A percentile compares a stretch with the other conserved stretches of the same genome.
Conservation (phyloP, 2,888 invertebrate species). For the Omphaloscelis lunosa region DNA sequence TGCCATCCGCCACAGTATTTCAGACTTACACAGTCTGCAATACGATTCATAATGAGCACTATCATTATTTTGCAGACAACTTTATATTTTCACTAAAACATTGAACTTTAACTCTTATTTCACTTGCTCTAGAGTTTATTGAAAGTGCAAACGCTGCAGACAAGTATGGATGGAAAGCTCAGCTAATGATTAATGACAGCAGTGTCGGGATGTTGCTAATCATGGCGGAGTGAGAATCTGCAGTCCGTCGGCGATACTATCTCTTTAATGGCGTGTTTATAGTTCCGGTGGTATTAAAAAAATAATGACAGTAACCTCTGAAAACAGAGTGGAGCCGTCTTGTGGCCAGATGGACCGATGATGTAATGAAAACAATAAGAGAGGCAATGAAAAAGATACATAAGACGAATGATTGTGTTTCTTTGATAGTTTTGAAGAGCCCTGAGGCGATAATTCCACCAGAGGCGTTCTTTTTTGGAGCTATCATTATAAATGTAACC, state of each 20-base stretch:
- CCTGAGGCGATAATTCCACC: neutral
- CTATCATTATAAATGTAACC: neutral
- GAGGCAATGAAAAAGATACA: neutral
- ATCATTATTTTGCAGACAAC: constrained; percentile 55
- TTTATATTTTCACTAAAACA: constrained; percentile 46
- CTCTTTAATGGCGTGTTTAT: constrained; percentile 61
- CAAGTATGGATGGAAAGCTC: constrained; percentile 73
- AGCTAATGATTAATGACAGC: constrained; percentile 74
- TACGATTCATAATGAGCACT: constrained; percentile 61
- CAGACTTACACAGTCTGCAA: constrained; percentile 61
- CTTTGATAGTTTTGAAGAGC: neutral
- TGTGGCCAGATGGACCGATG: constrained; percentile 41
- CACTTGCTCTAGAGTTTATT: constrained; percentile 53
- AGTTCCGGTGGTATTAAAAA: constrained; percentile 54
- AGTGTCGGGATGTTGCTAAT: constrained; percentile 77
- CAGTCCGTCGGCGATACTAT: constrained; percentile 65
- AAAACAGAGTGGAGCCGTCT: constrained; percentile 24
- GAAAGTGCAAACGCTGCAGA: constrained; percentile 32
- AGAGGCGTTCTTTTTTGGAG: neutral
- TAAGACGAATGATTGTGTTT: neutral
- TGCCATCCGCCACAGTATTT: constrained; percentile 53
- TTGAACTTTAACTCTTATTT: constrained; percentile 65
- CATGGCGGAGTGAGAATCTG: constrained; percentile 74
- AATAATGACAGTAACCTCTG: constrained; percentile 48
- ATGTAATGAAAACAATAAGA: constrained; percentile 23